Percentiles rank a stretch among this genome's conserved stretches.
Conservation (phyloP, 92 coral and sea anemone genomes). For the Diadumene lineata region DNA sequence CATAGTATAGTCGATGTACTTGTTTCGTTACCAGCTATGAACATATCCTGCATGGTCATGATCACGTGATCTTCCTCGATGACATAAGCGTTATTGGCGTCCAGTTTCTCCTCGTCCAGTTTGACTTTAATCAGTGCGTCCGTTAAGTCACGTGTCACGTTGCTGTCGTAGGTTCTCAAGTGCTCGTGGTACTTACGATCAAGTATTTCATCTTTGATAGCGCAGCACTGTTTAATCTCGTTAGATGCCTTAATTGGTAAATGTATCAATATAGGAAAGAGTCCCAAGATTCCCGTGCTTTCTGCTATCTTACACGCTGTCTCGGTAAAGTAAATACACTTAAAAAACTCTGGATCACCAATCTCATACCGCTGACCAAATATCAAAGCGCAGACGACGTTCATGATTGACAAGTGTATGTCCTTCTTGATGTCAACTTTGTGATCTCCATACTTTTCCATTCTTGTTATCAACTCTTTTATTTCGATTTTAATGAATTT, state of each 20-base stretch:
- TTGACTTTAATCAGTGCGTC: constrained; percentile 61
- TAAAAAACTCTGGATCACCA: constrained; percentile 40
- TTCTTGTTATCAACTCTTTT: constrained; percentile 28
- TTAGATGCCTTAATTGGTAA: constrained; percentile 32
- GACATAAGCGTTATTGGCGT: constrained; percentile 26
- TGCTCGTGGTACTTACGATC: constrained; percentile 41
- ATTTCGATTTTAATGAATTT: constrained; percentile 41
- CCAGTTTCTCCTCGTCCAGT: constrained; percentile 30
- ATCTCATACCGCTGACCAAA: constrained; percentile 51
- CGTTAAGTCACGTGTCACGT: constrained; percentile 51
- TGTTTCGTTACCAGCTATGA: constrained; percentile 72
- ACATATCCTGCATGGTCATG: constrained; percentile 63
- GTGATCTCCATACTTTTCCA: constrained; percentile 37
- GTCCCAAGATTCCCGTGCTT: constrained; percentile 25
- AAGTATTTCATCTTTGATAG: constrained; percentile 40
- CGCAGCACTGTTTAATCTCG: constrained; percentile 27
- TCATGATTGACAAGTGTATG: constrained; percentile 32
- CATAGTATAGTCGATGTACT: constrained; percentile 64
- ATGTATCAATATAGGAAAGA: constrained; percentile 41
- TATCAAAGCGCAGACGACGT: constrained; percentile 43
- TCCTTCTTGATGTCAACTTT: constrained; percentile 52
- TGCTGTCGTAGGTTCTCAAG: constrained; percentile 29
- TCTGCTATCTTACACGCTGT: constrained; percentile 11
- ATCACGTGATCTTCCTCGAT: constrained; percentile 59
- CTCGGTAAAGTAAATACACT: constrained; percentile 26